Evolutionary conservation across 2,797 vertebrate genomes (phyloP).

Genomic region (Muscicapa striata): DNA sequence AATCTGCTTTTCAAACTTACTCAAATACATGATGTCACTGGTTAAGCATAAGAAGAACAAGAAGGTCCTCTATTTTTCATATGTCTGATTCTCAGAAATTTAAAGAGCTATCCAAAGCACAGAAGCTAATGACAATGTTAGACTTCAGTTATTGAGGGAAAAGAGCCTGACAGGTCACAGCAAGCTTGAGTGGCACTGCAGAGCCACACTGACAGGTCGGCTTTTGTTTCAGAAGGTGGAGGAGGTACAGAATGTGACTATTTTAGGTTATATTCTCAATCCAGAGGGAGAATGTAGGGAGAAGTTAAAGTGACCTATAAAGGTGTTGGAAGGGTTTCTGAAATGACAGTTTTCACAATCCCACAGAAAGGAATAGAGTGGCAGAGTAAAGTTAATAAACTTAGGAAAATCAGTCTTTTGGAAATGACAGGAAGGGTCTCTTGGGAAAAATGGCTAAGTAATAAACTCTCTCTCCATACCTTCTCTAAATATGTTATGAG

Average conservation of each 20-base stretch:
- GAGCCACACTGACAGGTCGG: not conserved
- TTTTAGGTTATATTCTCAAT: not conserved
- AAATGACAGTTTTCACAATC: not conserved
- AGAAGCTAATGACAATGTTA: not conserved
- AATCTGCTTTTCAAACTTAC: not conserved
- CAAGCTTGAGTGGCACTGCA: not conserved
- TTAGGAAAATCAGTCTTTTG: not conserved
- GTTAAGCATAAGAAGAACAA: not conserved
- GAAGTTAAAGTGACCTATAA: slow-evolving; percentile 5
- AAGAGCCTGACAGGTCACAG: not conserved
- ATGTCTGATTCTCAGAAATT: not conserved
- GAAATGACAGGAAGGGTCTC: not conserved
- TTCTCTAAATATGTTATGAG: not conserved
- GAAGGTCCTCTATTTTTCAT: not conserved
- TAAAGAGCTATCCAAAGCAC: not conserved
- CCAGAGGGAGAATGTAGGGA: not conserved
- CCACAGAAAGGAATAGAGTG: not conserved
- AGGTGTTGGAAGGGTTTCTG: not conserved
- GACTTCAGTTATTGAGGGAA: not conserved
- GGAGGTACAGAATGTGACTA: not conserved
- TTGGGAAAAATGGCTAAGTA: not conserved
- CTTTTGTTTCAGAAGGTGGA: slow-evolving; percentile 15
- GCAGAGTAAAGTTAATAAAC: not conserved
- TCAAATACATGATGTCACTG: not conserved
- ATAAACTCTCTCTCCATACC: not conserved